These are phyloP conservation scores for Lampris megalopsis DNA, from an alignment of 2,113 vertebrate species.

Conservation along the genomic window DNA sequence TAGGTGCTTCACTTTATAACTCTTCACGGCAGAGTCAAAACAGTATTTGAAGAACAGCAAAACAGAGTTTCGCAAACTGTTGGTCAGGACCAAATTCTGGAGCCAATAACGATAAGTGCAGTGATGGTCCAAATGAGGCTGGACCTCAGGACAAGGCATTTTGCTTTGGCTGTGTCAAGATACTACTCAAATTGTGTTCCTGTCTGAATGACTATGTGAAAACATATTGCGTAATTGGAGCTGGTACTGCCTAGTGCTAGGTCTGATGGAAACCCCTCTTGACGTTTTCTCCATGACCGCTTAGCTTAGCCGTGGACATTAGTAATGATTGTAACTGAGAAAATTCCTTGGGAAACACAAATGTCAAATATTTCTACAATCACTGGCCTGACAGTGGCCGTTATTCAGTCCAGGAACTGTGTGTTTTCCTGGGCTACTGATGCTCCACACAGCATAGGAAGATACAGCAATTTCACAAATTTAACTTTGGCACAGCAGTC, in stretches of 20 bases:
- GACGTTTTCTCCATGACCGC: too few relatives aligned
- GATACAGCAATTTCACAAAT: conserved; percentile 34
- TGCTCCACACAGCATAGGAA: conserved; percentile 17
- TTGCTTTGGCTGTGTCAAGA: not conserved
- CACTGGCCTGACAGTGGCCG: conserved; percentile 17
- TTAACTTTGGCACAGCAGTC: conserved; percentile 61
- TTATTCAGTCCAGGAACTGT: not conserved
- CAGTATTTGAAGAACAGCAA: conserved; percentile 53
- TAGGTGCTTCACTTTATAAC: conserved; percentile 64
- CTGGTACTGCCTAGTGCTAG: not conserved
- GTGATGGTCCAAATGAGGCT: conserved; percentile 5
- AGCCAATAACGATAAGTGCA: conserved; percentile 25
- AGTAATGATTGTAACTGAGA: not conserved
- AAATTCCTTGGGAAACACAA: conserved; percentile 4
- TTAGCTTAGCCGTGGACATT: too few relatives aligned
- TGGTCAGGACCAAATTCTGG: conserved; percentile 27
- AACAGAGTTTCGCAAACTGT: conserved; percentile 31
- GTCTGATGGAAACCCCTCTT: not conserved
- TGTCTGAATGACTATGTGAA: not conserved
- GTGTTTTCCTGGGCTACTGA: not conserved
- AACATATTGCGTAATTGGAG: conserved; percentile 3
- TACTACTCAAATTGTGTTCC: conserved; percentile 10
- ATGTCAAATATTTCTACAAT: conserved; percentile 6
- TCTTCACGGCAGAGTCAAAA: conserved; percentile 55
- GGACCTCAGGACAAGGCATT: conserved; percentile 27